Base-by-base conservation (phyloP, 2,888 invertebrate species). In the Diarsia mendica region DNA sequence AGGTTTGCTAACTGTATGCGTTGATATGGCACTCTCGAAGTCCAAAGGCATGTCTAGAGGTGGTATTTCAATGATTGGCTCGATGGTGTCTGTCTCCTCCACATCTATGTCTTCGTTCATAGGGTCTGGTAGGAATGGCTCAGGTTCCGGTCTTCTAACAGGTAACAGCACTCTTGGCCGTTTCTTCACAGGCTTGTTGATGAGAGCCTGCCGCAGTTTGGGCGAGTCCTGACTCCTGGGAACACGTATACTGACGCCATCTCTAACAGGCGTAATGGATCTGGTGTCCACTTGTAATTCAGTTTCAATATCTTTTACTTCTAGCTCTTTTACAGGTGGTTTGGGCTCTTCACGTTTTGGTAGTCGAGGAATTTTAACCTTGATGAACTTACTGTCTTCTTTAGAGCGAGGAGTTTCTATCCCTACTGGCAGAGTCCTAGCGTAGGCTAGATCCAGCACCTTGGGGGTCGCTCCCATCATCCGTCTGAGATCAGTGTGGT, bases 391-490 rank as follows among this genome's bases (percentile, higher is more conserved):
- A 1, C 88, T 84, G n/a, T 92, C 92, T 2, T 83, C 67, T 58
- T 75, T 83, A 10, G 53, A 1, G 46, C 84, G 82, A 10, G 83
- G 79, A 11, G 82, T 82, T 73, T 91, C 91, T 3, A 83, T 66
- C 23, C 83, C 88, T 0, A 89, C 84, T 0, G 94, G 93, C 85
- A 87, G 90, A 0, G 98, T 98, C 83, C 99, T 97, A 1, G 98
- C 98, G 85, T 98, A 98, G 0, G 99, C 98, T 79, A 99, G 94
- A 92, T 99, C 98, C 33, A 98, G 97, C 75, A 99, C 98, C 93
- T 98, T 98, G 0, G 98, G 98, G 0, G 98, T 98, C 0, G 97
- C 97, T 5, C 98, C 98, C 84, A 98, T 94, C 92, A 97, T 91
- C 79, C 98, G 97, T 3, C 97, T 97, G 77, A 98, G 97, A 84